Evolutionary conservation across 2,888 invertebrate species (phyloP).

Genomic region (Cerceris rybyensis): DNA sequence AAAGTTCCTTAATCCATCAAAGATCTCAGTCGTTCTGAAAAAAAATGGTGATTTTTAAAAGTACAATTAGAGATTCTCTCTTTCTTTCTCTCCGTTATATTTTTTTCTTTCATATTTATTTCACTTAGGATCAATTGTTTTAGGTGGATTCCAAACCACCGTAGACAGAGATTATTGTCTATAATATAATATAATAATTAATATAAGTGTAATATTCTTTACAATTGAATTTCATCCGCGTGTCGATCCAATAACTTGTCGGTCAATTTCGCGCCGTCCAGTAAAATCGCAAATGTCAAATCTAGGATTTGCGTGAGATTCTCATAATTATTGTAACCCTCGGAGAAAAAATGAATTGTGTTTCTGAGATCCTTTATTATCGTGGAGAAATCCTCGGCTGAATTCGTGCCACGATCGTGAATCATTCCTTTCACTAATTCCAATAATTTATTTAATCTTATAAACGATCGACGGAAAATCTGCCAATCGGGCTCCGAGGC

Average conservation of each 20-base stretch:
- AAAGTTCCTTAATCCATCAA: constrained; percentile 67
- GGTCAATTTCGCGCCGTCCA: constrained; percentile 69
- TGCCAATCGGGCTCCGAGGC: constrained; percentile 67
- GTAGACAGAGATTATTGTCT: too few species aligned
- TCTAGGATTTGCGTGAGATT: constrained; percentile 70
- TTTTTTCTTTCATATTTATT: too few species aligned
- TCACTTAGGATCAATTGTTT: not conserved
- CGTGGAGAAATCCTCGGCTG: constrained; percentile 41
- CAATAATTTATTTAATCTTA: constrained; percentile 70
- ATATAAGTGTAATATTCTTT: constrained; percentile 32
- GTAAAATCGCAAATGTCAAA: constrained; percentile 62
- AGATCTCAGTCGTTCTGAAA: constrained; percentile 72
- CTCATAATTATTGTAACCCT: constrained; percentile 20
- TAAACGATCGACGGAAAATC: constrained; percentile 63
- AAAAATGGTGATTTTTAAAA: not conserved
- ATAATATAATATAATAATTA: too few species aligned
- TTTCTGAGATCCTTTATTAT: constrained; percentile 50
- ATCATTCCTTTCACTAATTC: constrained; percentile 61
- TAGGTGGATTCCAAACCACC: not conserved
- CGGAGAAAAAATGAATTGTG: constrained; percentile 28
- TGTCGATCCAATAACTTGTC: constrained; percentile 68
- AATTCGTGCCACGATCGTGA: constrained; percentile 20
- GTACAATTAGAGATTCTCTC: not conserved
- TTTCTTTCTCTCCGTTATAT: not conserved
- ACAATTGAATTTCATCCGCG: constrained; percentile 67